These are phyloP conservation scores for Myanophis thanlyinensis DNA, from an alignment of 2,113 vertebrate genomes.

Conservation along the genomic window DNA sequence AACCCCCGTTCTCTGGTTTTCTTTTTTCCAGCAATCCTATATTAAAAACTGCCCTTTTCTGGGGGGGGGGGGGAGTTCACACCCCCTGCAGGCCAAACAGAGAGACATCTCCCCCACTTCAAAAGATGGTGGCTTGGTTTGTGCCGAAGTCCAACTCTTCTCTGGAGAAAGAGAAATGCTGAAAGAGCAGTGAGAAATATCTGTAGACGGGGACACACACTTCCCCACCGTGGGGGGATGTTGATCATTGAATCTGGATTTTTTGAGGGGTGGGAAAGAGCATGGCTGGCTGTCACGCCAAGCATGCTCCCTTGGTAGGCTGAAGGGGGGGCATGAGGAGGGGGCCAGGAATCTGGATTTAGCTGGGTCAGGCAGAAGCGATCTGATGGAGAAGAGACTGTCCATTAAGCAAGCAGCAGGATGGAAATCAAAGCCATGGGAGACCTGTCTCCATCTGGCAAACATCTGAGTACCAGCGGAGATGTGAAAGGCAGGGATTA, in stretches of 20 bases:
- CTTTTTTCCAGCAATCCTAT: background rate
- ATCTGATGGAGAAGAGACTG: background rate
- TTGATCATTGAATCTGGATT: background rate
- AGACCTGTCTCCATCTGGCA: background rate
- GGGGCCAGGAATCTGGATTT: background rate
- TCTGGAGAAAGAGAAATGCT: fast-evolving
- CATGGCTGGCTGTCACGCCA: background rate
- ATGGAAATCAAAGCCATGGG: background rate
- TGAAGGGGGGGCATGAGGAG: background rate
- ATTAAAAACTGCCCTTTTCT: background rate
- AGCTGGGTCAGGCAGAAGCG: background rate
- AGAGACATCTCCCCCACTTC: background rate
- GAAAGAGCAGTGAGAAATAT: background rate
- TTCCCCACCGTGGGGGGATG: background rate
- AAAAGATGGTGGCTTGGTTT: background rate
- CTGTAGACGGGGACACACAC: background rate
- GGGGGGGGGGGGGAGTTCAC: too few species aligned
- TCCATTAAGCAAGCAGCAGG: background rate
- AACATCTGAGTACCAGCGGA: background rate
- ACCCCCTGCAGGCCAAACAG: background rate
- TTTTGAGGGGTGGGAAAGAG: background rate
- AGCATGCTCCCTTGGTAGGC: background rate
- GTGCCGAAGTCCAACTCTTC: background rate
- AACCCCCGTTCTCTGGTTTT: too few species aligned
- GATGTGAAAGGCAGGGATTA: too few species aligned